Base-by-base conservation (phyloP, 2,113 vertebrate genomes). In the Dromas ardeola region DNA sequence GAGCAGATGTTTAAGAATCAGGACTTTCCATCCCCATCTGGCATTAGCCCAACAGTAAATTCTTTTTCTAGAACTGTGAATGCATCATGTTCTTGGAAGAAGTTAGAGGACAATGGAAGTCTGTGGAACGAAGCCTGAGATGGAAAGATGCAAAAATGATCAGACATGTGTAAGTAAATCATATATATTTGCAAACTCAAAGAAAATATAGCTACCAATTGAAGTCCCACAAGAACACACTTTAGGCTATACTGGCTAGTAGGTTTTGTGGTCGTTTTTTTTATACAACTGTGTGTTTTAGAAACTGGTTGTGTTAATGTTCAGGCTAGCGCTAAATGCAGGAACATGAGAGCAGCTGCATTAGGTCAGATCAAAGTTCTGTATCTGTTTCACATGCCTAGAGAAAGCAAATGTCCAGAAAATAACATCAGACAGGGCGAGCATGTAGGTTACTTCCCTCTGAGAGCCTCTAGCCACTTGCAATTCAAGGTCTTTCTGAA, bases 1-100 rank as follows among this genome's bases (percentile, higher is more conserved):
- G 90, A 96, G 34, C 95, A 97, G 96, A 95, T 94, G 93, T 93
- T 91, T 80, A 85, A 90, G 53, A 80, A 82, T 29, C 0, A 0
- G 58, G 40, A 73, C 62, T 85, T 96, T 88, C 86, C 70, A 88
- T 32, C 30, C 43, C 63, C 58, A 67, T 50, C 70, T 95, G 95
- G 91, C 84, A 90, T 76, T 85, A 96, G 42, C 84, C 81, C 84
- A 97, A 58, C 58, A 82, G 71, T 53, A 80, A 95, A 94, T 95
- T 55, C 18, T 76, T 84, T 62, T 87, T 85, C 45, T 80, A 85
- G 34, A 87, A 95, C 94, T 93, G 89, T 95, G 66, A 88, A 82
- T 88, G 66, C 63, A 66, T 87, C 42, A 18, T 40, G 42, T 91
- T 96, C 70, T 81, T 88, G 67, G 81, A 76, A 94, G 53, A 93